Evolutionary conservation across 2,113 vertebrate species (phyloP), one percentile per base, ranked within the genome.

Genomic region (Zosterops pallidus): DNA sequence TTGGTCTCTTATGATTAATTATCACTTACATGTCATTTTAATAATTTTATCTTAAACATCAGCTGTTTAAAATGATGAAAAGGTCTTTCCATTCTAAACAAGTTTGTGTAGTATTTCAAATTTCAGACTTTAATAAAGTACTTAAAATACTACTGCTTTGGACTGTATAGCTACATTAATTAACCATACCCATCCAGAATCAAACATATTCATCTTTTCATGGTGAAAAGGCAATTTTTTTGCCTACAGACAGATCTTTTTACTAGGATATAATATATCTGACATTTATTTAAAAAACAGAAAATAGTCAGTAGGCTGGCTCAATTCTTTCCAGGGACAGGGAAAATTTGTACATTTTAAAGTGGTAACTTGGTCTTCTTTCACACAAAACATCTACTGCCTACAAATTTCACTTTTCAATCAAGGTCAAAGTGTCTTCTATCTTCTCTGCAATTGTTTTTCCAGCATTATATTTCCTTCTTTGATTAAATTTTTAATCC

Each of bases 11-110:
- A 56, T 23, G 9, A 68, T 60, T 85, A 86, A 57, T 95, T 93
- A 90, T 74, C 47, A 47, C 25, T 77, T 89, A 62, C 5, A 33
- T 57, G 57, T 78, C 42, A 62, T 90, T 90, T 93, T 81, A 86
- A 87, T 76, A 93, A 63, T 31, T 72, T 93, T 85, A 72, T 56
- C 53, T 79, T 90, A 92, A 94, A 84, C 22, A 92, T 90, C 63
- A 67, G 33, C 31, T 89, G 41, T 92, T 89, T 55, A 63, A 85
- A 89, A 26, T 52, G 6, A 68, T 37, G 26, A 37, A 80, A 92
- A 85, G 47, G 23, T 42, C 77, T 67, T 91, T 64, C 25, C 25
- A 55, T 81, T 92, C 57, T 11, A 81, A 78, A 82, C 16, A 92
- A 55, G 22, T 68, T 56, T 69, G 13, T 75, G 24, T 28, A 79